Percentiles rank a stretch among this genome's conserved stretches.
phyloP scores from a whole-genome alignment of 2,888 invertebrate genomes.

The Ethmia dodecea region DNA sequence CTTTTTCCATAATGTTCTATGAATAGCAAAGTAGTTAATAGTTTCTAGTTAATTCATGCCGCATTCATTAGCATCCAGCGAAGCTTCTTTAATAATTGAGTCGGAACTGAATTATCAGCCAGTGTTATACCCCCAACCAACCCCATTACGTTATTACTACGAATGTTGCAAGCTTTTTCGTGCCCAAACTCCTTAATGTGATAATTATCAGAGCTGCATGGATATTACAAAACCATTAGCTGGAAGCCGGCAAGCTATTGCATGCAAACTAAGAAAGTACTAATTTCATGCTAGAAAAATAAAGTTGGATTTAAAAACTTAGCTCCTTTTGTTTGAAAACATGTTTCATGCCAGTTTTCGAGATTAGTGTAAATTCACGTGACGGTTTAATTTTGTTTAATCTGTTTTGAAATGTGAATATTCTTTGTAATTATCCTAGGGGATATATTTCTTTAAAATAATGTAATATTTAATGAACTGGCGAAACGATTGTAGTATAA shows the following conservation, averaged over 20 bases:
- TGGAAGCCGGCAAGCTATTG: conserved; percentile 27
- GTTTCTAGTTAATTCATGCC: too few relatives aligned
- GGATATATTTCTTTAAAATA: too few relatives aligned
- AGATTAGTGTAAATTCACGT: conserved; percentile 2
- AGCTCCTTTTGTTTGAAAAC: conserved; percentile 3
- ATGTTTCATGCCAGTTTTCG: conserved; percentile 4
- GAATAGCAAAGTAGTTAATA: too few relatives aligned
- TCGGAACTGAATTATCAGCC: too few relatives aligned
- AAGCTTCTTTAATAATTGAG: too few relatives aligned
- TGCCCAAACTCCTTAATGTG: conserved; percentile 23
- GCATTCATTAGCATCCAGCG: too few relatives aligned
- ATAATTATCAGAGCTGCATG: conserved; percentile 37
- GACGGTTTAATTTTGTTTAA: not conserved
- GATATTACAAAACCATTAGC: conserved; percentile 49
- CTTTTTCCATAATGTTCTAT: too few relatives aligned
- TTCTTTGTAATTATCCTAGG: too few relatives aligned
- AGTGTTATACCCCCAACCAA: not conserved
- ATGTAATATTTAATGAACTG: too few relatives aligned
- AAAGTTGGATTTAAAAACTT: conserved; percentile 3
- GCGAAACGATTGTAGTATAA: too few relatives aligned
- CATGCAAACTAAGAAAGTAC: conserved; percentile 18
- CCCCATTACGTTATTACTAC: not conserved
- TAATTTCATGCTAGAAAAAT: conserved; percentile 11
- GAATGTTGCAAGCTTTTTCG: not conserved
- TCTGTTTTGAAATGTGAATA: too few relatives aligned